phyloP scores from a whole-genome alignment of 2,797 vertebrate genomes.

The Peromyscus aztecus region DNA sequence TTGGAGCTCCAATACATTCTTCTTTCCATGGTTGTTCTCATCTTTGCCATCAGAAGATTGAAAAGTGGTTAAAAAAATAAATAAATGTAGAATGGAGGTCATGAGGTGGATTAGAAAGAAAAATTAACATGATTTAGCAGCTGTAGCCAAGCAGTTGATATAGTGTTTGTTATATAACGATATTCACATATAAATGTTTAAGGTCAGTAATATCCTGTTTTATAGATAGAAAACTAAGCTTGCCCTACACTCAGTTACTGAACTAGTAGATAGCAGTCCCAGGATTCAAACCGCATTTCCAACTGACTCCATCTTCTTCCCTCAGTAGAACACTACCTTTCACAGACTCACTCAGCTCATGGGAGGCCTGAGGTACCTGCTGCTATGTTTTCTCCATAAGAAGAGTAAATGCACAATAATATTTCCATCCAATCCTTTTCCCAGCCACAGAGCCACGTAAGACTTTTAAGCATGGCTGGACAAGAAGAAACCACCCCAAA shows the following conservation, averaged over 20 bases:
- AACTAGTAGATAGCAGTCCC: background rate
- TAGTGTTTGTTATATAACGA: background rate
- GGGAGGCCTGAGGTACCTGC: background rate
- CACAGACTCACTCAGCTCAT: background rate
- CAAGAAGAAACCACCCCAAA: background rate
- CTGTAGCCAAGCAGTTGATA: background rate
- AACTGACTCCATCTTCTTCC: background rate
- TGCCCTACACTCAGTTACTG: background rate
- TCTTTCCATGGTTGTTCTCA: background rate
- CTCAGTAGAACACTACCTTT: background rate
- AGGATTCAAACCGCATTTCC: constrained; percentile 1
- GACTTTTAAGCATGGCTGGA: background rate
- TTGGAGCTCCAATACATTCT: background rate
- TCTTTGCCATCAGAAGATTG: background rate
- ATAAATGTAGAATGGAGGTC: background rate
- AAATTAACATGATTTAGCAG: background rate
- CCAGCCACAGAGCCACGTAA: background rate
- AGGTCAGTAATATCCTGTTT: background rate
- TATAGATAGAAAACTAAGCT: background rate
- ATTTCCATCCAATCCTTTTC: background rate
- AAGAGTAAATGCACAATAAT: background rate
- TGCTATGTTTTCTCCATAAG: background rate
- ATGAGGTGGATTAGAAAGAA: background rate
- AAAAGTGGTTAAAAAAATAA: background rate
- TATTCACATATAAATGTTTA: background rate